Percentiles rank a stretch among this genome's conserved stretches.
These are phyloP conservation scores for Heliangelus exortis DNA, from an alignment of 2,797 vertebrate genomes.

Conservation along the genomic window DNA sequence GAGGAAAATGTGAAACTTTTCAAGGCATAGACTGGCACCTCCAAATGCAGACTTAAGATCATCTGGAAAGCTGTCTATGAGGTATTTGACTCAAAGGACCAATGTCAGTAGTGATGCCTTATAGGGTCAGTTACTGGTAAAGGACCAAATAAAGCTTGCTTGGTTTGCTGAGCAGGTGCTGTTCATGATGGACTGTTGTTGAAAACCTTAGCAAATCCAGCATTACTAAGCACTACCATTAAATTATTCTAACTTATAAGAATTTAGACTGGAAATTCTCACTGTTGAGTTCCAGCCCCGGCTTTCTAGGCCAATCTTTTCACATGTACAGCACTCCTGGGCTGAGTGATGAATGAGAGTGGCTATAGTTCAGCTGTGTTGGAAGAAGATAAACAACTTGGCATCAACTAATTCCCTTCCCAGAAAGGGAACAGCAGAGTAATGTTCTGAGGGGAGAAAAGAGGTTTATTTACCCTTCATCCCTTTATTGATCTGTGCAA, in stretches of 20 bases:
- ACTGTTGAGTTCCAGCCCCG: not conserved
- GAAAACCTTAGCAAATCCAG: not conserved
- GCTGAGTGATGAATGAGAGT: not conserved
- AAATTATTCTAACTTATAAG: not conserved
- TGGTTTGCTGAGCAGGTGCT: fast-evolving
- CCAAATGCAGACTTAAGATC: not conserved
- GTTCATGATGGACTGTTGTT: not conserved
- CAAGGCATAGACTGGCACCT: not conserved
- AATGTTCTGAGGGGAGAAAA: not conserved
- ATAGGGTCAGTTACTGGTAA: not conserved
- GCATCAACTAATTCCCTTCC: not conserved
- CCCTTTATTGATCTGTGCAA: not conserved
- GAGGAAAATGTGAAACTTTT: not conserved
- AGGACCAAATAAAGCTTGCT: not conserved
- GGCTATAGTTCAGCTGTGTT: not conserved
- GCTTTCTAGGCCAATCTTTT: not conserved
- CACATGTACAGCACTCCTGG: not conserved
- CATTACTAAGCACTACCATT: not conserved
- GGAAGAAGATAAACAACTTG: constrained; percentile 7
- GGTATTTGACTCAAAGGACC: not conserved
- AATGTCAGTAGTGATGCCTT: fast-evolving
- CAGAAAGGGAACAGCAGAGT: not conserved
- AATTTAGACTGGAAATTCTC: not conserved
- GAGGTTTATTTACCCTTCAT: not conserved
- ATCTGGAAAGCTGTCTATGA: not conserved